phyloP scores from a whole-genome alignment of 2,113 vertebrate species.

The Cyprinodon variegatus region DNA sequence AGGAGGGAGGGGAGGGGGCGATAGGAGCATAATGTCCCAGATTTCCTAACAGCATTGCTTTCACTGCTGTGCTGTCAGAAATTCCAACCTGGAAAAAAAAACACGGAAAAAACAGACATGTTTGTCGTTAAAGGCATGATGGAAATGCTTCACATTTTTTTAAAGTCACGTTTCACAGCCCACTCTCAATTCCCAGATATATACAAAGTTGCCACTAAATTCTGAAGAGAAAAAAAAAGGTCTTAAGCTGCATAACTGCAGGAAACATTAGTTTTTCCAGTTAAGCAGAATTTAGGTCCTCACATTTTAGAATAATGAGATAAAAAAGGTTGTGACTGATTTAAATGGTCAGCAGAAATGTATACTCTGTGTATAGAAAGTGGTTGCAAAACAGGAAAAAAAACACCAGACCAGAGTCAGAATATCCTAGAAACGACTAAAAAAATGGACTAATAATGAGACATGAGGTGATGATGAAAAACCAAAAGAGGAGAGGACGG shows the following conservation, averaged over 20 bases:
- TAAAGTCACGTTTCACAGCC: constrained; percentile 55
- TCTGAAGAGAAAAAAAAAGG: constrained; percentile 19
- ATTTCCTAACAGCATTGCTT: constrained; percentile 60
- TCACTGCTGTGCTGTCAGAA: constrained; percentile 72
- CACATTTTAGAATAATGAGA: not conserved
- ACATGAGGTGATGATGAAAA: not conserved
- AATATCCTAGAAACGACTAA: not conserved
- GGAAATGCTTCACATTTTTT: constrained; percentile 21
- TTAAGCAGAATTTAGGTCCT: constrained; percentile 7
- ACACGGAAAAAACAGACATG: constrained; percentile 66
- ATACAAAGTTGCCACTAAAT: constrained; percentile 14
- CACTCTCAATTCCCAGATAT: constrained; percentile 57
- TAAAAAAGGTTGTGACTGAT: not conserved
- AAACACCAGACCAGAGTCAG: not conserved
- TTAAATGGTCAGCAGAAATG: constrained; percentile 70
- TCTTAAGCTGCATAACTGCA: constrained; percentile 1
- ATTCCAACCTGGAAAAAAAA: constrained; percentile 75
- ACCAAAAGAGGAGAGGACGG: not conserved
- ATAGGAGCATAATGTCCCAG: constrained; percentile 47
- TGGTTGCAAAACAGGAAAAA: constrained; percentile 55
- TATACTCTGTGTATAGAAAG: constrained; percentile 61
- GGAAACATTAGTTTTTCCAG: constrained; percentile 4
- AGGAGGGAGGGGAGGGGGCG: not conserved
- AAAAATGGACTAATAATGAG: not conserved
- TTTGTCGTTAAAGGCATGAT: constrained; percentile 55